Base-by-base conservation (phyloP, 2,113 vertebrate species). In the Grus americana region DNA sequence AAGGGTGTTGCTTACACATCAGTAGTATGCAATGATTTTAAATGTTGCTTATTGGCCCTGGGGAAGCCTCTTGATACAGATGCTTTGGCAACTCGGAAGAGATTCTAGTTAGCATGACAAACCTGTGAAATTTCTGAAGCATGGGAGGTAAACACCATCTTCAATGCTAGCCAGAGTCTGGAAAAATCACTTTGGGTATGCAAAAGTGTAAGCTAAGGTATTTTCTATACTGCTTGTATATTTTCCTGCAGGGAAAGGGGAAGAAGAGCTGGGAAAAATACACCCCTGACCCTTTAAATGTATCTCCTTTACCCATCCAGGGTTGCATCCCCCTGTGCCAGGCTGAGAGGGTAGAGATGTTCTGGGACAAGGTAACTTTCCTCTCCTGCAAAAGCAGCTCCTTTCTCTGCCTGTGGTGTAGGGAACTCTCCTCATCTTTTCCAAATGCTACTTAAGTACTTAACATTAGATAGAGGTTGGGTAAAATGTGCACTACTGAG, bases 91-190 rank as follows among this genome's bases (percentile, higher is more conserved):
- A 4, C 47, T 65, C 40, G 65, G 40, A 90, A 74, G 81, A 84
- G 55, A 89, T 68, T 38, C 24, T 93, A 84, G 71, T 83, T 91
- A 95, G 32, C 23, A 44, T 67, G 54, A 50, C 47, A 86, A 15
- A 57, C 50, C 90, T 92, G 24, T 95, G 55, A 93, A 94, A 93
- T 82, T 86, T 97, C 74, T 86, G 71, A 91, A 84, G 44, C 9
- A 36, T 66, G 22, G 40, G 36, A 38, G 38, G 42, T 32, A 57
- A 81, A 75, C 29, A 36, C 44, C 54, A 44, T 47, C 61, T 70
- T 93, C 46, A 36, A 63, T 44, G 21, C 5, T 65, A 88, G 11
- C 16, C 44, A 36, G 32, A 36, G 21, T 32, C 44, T 89, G 54
- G 49, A 58, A 92, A 81, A 85, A 65, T 21, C 15, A 36, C 27